Conservation (phyloP, 2,888 invertebrate genomes). For the Diaprepes abbreviatus region DNA sequence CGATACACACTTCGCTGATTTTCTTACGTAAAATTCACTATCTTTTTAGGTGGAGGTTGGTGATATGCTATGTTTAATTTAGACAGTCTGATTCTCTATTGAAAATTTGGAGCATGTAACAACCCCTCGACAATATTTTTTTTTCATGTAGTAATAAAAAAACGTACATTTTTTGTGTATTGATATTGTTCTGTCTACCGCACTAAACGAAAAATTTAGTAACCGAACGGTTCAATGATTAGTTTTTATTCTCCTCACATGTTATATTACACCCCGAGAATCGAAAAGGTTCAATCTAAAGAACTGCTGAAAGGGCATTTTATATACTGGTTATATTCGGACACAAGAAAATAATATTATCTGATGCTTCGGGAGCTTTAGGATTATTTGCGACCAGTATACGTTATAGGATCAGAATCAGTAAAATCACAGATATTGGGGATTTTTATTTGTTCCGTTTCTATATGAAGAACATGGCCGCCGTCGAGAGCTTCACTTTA, state of each 20-base stretch:
- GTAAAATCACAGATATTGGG: slow-evolving; percentile 47
- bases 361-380: slow-evolving; percentile 40
- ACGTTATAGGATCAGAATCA: slow-evolving; percentile 48
- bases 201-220: slow-evolving; percentile 17
- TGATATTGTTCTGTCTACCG: not conserved
- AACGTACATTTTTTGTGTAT: not conserved
- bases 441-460: slow-evolving; percentile 42
- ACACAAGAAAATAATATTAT: slow-evolving; percentile 50
- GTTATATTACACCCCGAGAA: slow-evolving; percentile 44
- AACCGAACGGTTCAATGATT: slow-evolving; percentile 30
- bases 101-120: too few species aligned
- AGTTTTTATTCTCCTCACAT: slow-evolving; percentile 48
- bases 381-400: slow-evolving; percentile 48
- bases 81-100: too few species aligned
- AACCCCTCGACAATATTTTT: too few species aligned
- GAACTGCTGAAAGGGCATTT: slow-evolving; percentile 49
- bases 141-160: too few species aligned
- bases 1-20: too few species aligned
- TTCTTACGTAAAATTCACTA: too few species aligned
- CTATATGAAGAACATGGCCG: not conserved
- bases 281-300: slow-evolving; percentile 48
- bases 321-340: slow-evolving; percentile 47
- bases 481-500: too few species aligned
- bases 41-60: too few species aligned
- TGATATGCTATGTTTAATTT: too few species aligned